These are phyloP conservation scores for Beris chalybata DNA, from an alignment of 2,888 invertebrate species.

Conservation along the genomic window DNA sequence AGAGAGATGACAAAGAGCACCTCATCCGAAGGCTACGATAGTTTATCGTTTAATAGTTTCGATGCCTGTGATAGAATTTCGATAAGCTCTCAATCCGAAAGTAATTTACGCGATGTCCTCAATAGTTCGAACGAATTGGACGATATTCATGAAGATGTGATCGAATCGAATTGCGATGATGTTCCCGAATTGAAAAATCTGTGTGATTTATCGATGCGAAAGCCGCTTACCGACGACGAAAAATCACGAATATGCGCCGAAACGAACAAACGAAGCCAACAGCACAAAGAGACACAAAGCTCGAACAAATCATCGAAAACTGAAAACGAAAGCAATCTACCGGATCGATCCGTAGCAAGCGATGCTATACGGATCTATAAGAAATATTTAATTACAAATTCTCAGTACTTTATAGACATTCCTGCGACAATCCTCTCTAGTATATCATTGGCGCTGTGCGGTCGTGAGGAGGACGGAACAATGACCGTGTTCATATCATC, in stretches of 20 bases:
- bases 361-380: conserved; percentile 56
- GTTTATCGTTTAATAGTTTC: conserved; percentile 34
- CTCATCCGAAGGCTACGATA: conserved; percentile 35
- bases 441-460: conserved; percentile 51
- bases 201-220: conserved; percentile 54
- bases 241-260: conserved; percentile 54
- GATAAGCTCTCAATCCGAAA: conserved; percentile 36
- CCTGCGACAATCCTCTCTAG: conserved; percentile 52
- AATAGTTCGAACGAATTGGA: conserved; percentile 26
- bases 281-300: not conserved
- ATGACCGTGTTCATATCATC: conserved; percentile 48
- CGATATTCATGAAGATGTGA: conserved; percentile 40
- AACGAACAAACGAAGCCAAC: conserved; percentile 46
- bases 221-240: conserved; percentile 55
- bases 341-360: conserved; percentile 42
- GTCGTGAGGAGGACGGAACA: conserved; percentile 34
- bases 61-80: conserved; percentile 38
- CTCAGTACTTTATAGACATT: conserved; percentile 48
- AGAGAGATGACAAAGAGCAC: conserved; percentile 20
- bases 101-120: conserved; percentile 33
- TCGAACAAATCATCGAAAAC: not conserved
- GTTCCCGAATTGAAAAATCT: conserved; percentile 54
- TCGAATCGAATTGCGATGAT: conserved; percentile 11
- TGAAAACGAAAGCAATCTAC: conserved; percentile 2
- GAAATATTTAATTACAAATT: conserved; percentile 53